Base-by-base conservation (phyloP, 2,888 invertebrate species). In the Thalpophila matura region DNA sequence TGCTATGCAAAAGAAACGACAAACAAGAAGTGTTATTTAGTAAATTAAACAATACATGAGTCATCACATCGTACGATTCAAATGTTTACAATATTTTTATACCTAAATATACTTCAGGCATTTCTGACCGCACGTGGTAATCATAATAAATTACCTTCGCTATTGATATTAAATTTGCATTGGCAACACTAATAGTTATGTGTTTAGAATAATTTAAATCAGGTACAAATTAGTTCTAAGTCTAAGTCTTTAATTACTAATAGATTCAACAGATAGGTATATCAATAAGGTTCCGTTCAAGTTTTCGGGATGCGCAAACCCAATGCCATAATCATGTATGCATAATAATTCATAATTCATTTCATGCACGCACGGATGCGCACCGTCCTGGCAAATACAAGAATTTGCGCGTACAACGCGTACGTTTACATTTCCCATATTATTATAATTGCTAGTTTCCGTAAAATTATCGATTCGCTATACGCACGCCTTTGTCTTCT, bases 281-380 rank as follows among this genome's bases (percentile, higher is more conserved):
- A 43, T 12, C n/a, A 53, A 24, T 20, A 56, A 31, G 43, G 57
- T 63, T 53, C 56, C 45, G 53, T 57, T 55, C 9, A 57, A 49
- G 47, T 57, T 74, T 74, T 74, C 38, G 75, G 69, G 76, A 59
- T 66, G 35, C 77, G 66, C 69, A 62, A 73, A 68, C 6, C 29
- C 54, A 42, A 49, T 78, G 47, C 61, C 62, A 70, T 74, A 74
- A 77, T 67, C 29, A 29, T 18, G 53, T 68, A 62, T 51, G 55
- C 16, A 77, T 72, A 63, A 77, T 72, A 63, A 70, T 68, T 63
- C 37, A 73, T 71, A 66, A 73, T 76, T 81, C 62, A 80, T 81
- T 73, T 81, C 62, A 80, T 81, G 72, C 54, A 77, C 67, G 69
- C 69, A 63, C 50, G 50, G 63, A 56, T 78, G 74, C 60, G 27